A percentile compares a stretch with the other conserved stretches of the same genome.
These are phyloP conservation scores for Aspiorhynchus laticeps DNA, from an alignment of 2,113 vertebrate species.

Conservation along the genomic window DNA sequence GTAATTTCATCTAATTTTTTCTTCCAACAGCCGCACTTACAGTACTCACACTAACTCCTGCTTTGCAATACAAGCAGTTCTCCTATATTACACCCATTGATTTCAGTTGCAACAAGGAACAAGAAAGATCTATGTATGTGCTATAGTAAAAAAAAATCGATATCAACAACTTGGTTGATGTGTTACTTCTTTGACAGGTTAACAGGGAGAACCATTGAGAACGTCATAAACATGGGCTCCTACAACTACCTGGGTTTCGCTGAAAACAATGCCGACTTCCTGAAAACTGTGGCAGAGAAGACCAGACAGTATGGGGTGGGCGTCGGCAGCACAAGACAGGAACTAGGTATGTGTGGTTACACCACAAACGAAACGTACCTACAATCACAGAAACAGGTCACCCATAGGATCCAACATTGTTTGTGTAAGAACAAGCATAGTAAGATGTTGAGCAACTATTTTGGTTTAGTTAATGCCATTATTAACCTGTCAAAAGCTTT, in stretches of 20 bases:
- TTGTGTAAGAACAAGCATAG: neutral
- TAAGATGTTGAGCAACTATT: neutral
- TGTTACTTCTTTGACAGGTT: constrained; percentile 73
- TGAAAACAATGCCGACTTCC: constrained; percentile 81
- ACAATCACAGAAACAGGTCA: neutral
- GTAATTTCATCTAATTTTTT: neutral
- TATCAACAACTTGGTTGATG: neutral
- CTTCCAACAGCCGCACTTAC: neutral
- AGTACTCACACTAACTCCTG: neutral
- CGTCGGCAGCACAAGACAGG: constrained; percentile 89
- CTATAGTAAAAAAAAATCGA: constrained; percentile 4
- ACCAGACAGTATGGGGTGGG: constrained; percentile 84
- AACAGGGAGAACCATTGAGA: constrained; percentile 85
- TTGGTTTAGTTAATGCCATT: neutral
- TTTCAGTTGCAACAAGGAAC: neutral
- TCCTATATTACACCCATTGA: neutral
- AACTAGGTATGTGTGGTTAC: constrained; percentile 79
- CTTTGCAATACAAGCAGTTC: neutral
- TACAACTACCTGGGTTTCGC: constrained; percentile 98
- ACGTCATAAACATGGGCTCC: constrained; percentile 94
- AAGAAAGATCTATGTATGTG: neutral
- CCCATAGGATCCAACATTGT: neutral
- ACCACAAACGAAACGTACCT: neutral
- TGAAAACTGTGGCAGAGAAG: constrained; percentile 80
- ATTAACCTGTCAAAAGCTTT: neutral